Evolutionary conservation across 2,797 vertebrate genomes (phyloP).

Genomic region (Valencia hispanica): DNA sequence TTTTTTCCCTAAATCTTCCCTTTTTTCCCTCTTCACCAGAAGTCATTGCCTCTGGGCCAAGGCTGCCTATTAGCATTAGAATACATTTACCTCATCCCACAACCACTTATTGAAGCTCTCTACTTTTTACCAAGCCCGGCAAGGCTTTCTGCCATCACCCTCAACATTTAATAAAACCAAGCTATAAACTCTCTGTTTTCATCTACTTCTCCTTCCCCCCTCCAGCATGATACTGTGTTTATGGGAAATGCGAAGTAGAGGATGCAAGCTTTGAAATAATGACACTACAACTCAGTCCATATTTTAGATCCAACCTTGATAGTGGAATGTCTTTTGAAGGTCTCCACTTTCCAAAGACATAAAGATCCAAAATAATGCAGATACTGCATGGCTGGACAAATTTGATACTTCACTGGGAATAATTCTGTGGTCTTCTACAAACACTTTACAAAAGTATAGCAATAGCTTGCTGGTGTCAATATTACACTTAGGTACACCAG

Average conservation of each 20-base stretch:
- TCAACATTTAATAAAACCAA: conserved; percentile 66
- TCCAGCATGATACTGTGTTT: conserved; percentile 21
- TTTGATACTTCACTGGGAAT: conserved; percentile 31
- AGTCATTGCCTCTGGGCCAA: conserved; percentile 62
- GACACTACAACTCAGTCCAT: conserved; percentile 50
- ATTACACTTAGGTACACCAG: not conserved
- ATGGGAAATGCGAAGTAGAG: conserved; percentile 52
- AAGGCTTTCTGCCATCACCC: conserved; percentile 72
- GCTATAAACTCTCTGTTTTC: conserved; percentile 57
- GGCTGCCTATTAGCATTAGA: conserved; percentile 61
- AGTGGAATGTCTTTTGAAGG: conserved; percentile 42
- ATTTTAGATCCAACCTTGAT: conserved; percentile 48
- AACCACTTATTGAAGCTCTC: conserved; percentile 44
- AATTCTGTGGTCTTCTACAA: not conserved
- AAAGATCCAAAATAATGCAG: conserved; percentile 31
- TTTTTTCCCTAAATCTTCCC: no score
- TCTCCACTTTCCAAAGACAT: conserved; percentile 18
- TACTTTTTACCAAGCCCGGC: conserved; percentile 37
- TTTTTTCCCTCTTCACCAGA: conserved; percentile 45
- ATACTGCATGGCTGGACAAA: conserved; percentile 33
- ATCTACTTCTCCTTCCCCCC: conserved; percentile 17
- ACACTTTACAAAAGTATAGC: not conserved
- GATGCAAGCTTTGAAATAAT: conserved; percentile 73
- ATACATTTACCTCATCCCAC: conserved; percentile 68
- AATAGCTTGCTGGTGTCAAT: not conserved